These are phyloP conservation scores for Halictus rubicundus DNA, from an alignment of 1,140 invertebrate genomes.

Conservation along the genomic window DNA sequence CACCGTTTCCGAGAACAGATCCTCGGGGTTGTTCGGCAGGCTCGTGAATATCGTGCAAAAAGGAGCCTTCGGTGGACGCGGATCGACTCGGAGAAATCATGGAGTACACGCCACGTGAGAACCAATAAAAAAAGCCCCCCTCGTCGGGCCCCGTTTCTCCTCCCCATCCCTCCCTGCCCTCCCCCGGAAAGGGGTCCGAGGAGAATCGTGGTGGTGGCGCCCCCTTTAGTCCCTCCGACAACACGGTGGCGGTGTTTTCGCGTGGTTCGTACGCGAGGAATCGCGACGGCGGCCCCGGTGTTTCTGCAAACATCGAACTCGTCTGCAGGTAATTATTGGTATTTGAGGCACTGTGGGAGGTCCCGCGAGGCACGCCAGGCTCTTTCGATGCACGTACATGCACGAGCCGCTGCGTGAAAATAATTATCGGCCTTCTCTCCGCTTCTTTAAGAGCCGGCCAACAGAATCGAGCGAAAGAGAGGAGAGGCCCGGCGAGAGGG, in stretches of 20 bases:
- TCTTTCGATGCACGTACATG: constrained; percentile 50
- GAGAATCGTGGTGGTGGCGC: neutral
- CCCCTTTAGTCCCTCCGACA: constrained; percentile 12
- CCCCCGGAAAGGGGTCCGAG: too few relatives aligned
- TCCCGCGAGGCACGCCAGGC: constrained; percentile 59
- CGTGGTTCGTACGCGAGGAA: constrained; percentile 41
- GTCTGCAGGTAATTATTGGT: constrained; percentile 60
- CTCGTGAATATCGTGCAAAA: neutral
- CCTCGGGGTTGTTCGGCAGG: neutral
- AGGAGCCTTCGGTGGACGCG: constrained; percentile 22
- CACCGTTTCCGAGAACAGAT: constrained; percentile 21
- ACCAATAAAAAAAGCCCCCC: neutral
- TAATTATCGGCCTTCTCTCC: constrained; percentile 63
- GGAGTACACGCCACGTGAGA: constrained; percentile 18
- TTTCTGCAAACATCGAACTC: constrained; percentile 65
- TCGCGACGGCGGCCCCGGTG: constrained; percentile 45
- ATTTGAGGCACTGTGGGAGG: constrained; percentile 63
- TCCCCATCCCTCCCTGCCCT: neutral
- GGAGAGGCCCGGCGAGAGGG: neutral
- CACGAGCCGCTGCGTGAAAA: constrained; percentile 65
- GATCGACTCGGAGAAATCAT: constrained; percentile 44
- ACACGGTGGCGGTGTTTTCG: constrained; percentile 39
- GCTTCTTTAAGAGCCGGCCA: constrained; percentile 31
- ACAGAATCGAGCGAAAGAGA: constrained; percentile 5
- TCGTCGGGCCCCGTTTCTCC: neutral